These are phyloP conservation scores for Ornithoptera alexandrae DNA, from an alignment of 2,888 invertebrate genomes.

Conservation along the genomic window DNA sequence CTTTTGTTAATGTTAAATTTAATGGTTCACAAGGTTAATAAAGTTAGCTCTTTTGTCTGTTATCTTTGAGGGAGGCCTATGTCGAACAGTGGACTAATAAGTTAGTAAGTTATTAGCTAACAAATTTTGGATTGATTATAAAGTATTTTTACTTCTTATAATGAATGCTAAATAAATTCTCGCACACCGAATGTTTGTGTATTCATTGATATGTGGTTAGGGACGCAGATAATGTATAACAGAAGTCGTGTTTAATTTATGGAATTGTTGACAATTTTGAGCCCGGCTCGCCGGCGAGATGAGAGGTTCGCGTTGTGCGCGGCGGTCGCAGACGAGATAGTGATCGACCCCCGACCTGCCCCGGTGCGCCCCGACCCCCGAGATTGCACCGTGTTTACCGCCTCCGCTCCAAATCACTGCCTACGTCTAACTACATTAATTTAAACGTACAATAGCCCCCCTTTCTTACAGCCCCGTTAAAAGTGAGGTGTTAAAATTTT, in stretches of 20 bases:
- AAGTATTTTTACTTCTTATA: too few relatives aligned
- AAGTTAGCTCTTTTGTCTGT: too few relatives aligned
- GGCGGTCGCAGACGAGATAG: slow-evolving; percentile 39
- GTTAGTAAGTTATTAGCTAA: too few relatives aligned
- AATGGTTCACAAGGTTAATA: too few relatives aligned
- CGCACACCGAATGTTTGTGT: not conserved
- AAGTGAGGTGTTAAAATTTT: not conserved
- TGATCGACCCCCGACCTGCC: slow-evolving; percentile 49
- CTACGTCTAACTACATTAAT: not conserved
- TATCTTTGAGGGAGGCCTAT: too few relatives aligned
- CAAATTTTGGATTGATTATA: too few relatives aligned
- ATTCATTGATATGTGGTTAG: not conserved
- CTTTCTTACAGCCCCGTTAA: not conserved
- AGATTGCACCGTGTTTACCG: slow-evolving; percentile 44
- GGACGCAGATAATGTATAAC: not conserved
- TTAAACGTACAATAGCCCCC: not conserved
- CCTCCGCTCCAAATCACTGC: slow-evolving; percentile 14
- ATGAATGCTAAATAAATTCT: not conserved
- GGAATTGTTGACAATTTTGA: not conserved
- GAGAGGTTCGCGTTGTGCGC: not conserved
- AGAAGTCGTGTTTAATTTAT: not conserved
- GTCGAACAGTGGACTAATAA: too few relatives aligned
- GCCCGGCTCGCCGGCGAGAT: not conserved
- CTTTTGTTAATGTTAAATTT: too few relatives aligned
- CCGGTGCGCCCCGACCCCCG: slow-evolving; percentile 38